phyloP scores from a whole-genome alignment of 2,888 invertebrate genomes.

The Amiota minor region DNA sequence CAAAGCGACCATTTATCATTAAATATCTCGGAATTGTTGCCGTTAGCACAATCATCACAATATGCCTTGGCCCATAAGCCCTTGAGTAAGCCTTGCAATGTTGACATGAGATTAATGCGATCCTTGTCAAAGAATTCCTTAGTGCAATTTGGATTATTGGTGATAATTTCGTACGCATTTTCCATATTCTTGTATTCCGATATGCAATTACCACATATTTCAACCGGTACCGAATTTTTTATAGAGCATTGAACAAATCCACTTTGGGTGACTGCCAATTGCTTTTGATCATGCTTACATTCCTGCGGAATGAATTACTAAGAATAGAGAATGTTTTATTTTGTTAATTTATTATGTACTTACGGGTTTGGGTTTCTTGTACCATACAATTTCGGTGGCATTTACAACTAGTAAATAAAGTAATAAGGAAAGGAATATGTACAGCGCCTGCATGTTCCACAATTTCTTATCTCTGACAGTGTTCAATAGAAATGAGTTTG shows the following conservation, averaged over 20 bases:
- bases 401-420: too few relatives aligned
- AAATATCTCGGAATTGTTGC: slow-evolving; percentile 45
- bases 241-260: slow-evolving; percentile 56
- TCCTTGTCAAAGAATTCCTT: slow-evolving; percentile 58
- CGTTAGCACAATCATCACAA: slow-evolving; percentile 59
- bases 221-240: slow-evolving; percentile 52
- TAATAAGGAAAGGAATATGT: too few relatives aligned
- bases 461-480: too few relatives aligned
- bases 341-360: too few relatives aligned
- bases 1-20: slow-evolving; percentile 1
- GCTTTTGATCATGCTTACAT: slow-evolving; percentile 40
- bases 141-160: slow-evolving; percentile 48
- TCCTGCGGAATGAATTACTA: not conserved
- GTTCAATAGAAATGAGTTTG: too few relatives aligned
- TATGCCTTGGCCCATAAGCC: slow-evolving; percentile 61
- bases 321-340: too few relatives aligned
- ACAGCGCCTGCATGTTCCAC: too few relatives aligned
- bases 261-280: slow-evolving; percentile 49
- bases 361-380: not conserved
- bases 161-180: slow-evolving; percentile 34
- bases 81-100: slow-evolving; percentile 51
- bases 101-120: slow-evolving; percentile 61
- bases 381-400: too few relatives aligned
- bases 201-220: slow-evolving; percentile 52
- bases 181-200: not conserved